A percentile compares a stretch with the other conserved stretches of the same genome.
These are phyloP conservation scores for Chondrosia reniformis DNA, from an alignment of 37 sponge, comb jelly and placozoan species.

Conservation along the genomic window DNA sequence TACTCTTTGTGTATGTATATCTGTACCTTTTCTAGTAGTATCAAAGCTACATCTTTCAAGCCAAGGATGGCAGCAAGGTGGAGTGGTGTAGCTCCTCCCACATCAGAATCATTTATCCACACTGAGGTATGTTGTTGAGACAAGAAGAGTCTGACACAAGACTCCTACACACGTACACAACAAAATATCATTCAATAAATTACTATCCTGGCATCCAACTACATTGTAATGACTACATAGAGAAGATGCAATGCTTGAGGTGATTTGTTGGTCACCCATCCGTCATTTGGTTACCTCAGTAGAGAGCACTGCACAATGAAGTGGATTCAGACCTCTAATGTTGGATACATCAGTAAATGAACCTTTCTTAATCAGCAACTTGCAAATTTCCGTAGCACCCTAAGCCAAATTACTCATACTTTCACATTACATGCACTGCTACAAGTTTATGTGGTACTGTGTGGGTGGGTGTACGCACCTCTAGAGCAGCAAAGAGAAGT, in stretches of 20 bases:
- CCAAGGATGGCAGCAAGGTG: conserved; percentile 56
- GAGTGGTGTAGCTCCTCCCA: conserved; percentile 55
- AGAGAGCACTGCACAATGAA: conserved; percentile 79
- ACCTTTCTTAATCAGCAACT: conserved; percentile 63
- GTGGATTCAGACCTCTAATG: conserved; percentile 27
- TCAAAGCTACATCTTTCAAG: neutral
- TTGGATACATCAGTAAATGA: conserved; percentile 28
- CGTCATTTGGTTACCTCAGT: conserved; percentile 27
- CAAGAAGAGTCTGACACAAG: conserved; percentile 31
- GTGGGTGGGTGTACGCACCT: neutral
- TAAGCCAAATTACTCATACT: neutral
- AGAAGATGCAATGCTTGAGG: neutral
- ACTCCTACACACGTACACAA: neutral
- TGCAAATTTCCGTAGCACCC: conserved; percentile 35
- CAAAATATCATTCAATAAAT: neutral
- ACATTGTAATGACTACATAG: neutral
- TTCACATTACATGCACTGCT: neutral
- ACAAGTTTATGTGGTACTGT: neutral
- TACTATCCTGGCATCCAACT: neutral
- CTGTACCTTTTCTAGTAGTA: conserved; percentile 2
- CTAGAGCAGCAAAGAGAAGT: conserved; percentile 13
- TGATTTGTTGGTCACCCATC: no score
- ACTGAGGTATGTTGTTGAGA: neutral
- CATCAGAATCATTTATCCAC: conserved; percentile 18
- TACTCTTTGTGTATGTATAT: neutral